These are phyloP conservation scores for Coreius guichenoti DNA, from an alignment of 2,797 vertebrate genomes.

Conservation along the genomic window DNA sequence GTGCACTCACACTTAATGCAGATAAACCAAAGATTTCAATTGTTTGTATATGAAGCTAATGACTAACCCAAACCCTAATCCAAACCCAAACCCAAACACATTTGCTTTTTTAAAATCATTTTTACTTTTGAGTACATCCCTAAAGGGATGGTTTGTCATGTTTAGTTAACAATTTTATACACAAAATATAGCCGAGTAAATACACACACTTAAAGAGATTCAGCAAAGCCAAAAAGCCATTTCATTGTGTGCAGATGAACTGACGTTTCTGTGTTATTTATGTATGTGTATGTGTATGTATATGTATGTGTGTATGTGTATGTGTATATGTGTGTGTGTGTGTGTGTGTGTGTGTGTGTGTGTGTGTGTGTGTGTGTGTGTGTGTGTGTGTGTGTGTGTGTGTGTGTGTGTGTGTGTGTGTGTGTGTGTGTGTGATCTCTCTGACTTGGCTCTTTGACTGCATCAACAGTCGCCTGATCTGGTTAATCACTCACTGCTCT, in stretches of 20 bases:
- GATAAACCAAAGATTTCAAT: not conserved
- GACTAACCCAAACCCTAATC: not conserved
- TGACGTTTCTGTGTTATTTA: not conserved
- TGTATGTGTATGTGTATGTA: not conserved
- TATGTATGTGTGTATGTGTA: not conserved
- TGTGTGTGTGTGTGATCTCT: conserved; percentile 44
- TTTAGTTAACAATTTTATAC: conserved; percentile 14
- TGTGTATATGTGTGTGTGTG: conserved; percentile 13
- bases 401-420: conserved; percentile 7
- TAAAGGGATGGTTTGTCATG: not conserved
- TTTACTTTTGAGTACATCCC: not conserved
- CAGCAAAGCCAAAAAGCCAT: not conserved
- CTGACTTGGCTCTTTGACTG: conserved; percentile 67
- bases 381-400: conserved; percentile 11
- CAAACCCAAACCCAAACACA: not conserved
- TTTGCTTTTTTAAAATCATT: not conserved
- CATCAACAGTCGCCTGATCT: conserved; percentile 68
- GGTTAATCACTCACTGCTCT: conserved; percentile 70
- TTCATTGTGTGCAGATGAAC: conserved; percentile 13
- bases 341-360: conserved; percentile 20
- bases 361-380: not conserved
- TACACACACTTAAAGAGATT: not conserved
- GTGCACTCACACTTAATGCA: not conserved
- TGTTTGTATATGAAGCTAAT: not conserved
- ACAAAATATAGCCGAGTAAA: not conserved